A percentile compares a stretch with the other conserved stretches of the same genome.
phyloP scores from a whole-genome alignment of 2,113 vertebrate genomes.

The Oryzias celebensis region DNA sequence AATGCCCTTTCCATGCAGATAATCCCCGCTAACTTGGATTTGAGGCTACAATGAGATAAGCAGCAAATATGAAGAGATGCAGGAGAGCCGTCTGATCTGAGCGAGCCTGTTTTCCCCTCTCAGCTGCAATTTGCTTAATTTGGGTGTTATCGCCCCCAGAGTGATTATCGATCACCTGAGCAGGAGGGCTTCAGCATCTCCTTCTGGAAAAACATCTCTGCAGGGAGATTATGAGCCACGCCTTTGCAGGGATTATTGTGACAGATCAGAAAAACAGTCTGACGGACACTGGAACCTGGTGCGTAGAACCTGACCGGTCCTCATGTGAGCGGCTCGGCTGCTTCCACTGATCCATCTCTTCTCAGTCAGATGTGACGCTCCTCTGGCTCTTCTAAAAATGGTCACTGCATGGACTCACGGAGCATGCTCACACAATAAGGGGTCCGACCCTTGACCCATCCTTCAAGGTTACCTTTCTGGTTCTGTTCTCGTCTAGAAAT shows the following conservation, averaged over 20 bases:
- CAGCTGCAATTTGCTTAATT: slow-evolving; percentile 50
- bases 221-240: not conserved
- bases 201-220: not conserved
- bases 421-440: too few species aligned
- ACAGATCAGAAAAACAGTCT: too few species aligned
- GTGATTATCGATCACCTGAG: slow-evolving; percentile 11
- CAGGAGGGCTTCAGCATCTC: not conserved
- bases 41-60: slow-evolving; percentile 65
- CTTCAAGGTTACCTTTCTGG: too few species aligned
- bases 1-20: slow-evolving; percentile 54
- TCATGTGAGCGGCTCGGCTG: too few species aligned
- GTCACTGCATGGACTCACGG: too few species aligned
- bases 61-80: slow-evolving; percentile 53
- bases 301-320: too few species aligned
- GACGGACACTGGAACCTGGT: too few species aligned
- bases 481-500: too few species aligned
- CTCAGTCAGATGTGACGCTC: too few species aligned
- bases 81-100: slow-evolving; percentile 50
- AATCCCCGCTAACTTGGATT: slow-evolving; percentile 73
- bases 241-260: not conserved
- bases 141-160: slow-evolving; percentile 17
- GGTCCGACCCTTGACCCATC: too few species aligned
- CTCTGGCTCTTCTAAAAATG: too few species aligned
- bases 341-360: too few species aligned
- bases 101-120: slow-evolving; percentile 39